These are phyloP conservation scores for Monochamus saltuarius DNA, from an alignment of 1,140 invertebrate genomes.

Conservation along the genomic window DNA sequence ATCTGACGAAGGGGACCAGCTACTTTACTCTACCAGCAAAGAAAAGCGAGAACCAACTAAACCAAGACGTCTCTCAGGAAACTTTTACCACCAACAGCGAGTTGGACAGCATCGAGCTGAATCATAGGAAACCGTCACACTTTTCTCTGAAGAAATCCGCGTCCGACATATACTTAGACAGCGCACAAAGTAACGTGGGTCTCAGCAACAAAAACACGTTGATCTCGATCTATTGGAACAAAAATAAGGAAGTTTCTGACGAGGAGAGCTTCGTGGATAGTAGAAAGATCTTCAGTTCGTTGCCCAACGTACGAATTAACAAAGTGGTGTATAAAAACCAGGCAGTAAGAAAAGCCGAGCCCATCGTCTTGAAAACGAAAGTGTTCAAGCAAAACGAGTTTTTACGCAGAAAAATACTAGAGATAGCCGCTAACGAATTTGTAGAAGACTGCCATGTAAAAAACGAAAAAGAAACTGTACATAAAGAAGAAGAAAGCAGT, in stretches of 20 bases:
- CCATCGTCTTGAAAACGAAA: too few species aligned
- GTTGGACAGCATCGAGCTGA: too few species aligned
- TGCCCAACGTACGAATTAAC: too few species aligned
- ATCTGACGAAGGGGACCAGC: conserved; percentile 8
- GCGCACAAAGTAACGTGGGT: too few species aligned
- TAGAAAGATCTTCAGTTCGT: too few species aligned
- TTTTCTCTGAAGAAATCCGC: conserved; percentile 18
- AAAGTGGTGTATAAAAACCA: too few species aligned
- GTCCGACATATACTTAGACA: conserved; percentile 16
- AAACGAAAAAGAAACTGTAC: background rate
- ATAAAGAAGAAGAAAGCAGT: background rate
- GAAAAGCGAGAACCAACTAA: conserved; percentile 1
- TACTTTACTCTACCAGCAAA: conserved; percentile 13
- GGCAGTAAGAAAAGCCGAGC: too few species aligned
- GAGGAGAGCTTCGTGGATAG: background rate
- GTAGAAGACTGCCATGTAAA: conserved; percentile 15
- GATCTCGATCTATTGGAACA: conserved; percentile 1
- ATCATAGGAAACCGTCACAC: background rate
- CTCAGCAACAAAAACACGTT: conserved; percentile 1
- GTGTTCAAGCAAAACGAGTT: too few species aligned
- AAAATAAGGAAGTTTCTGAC: background rate
- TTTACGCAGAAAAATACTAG: conserved; percentile 16
- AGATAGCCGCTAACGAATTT: conserved; percentile 23
- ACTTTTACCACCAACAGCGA: background rate
- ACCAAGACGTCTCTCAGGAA: background rate